Base-by-base conservation (phyloP, 2,888 invertebrate species). In the Galeopsomyia nigrocyanea region DNA sequence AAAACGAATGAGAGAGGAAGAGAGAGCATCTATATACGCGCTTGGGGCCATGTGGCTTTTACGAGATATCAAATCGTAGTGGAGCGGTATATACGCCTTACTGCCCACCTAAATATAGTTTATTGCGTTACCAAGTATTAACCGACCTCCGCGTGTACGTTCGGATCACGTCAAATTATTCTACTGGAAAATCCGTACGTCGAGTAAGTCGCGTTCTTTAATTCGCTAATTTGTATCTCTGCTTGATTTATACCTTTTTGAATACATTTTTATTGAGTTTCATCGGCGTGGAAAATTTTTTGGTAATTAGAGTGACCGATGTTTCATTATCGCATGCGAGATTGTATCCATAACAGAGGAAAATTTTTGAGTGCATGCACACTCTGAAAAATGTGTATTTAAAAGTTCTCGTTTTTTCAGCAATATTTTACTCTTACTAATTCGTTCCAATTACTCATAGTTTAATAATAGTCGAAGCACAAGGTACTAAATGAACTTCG, bases 101-200 rank as follows among this genome's bases (percentile, higher is more conserved):
- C 82, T 79, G 82, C 83, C 39, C 81, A 83, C 82, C 85, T 86
- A 86, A 86, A 86, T 85, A 84, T 86, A 86, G 86, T 86, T 86
- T 86, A 86, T 86, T 85, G 82, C 86, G 83, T 86, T 86, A 86
- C 85, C 82, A 80, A 81, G 86, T 84, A 86, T 86, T 84, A 86
- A 85, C 85, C 85, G 83, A 77, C 76, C 75, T 81, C 80, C 80
- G 80, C 80, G 81, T 81, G 26, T 26, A 5, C 79, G 26, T 26
- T 2, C 79, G 80, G 79, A 82, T n/a, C n/a, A 79, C 79, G 79
- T 81, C 78, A 77, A 81, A 78, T 71, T 39, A 78, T 71, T 39
- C 21, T 14, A 50, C 63, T 67, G 49, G 60, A 63, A 64, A 73
- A 69, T 74, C 26, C 53, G 60, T 70, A 67, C 49, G 14, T 64